Evolutionary conservation across 2,113 vertebrate species (phyloP), one percentile per base, ranked within the genome.

Genomic region (Monarcha castaneiventris): DNA sequence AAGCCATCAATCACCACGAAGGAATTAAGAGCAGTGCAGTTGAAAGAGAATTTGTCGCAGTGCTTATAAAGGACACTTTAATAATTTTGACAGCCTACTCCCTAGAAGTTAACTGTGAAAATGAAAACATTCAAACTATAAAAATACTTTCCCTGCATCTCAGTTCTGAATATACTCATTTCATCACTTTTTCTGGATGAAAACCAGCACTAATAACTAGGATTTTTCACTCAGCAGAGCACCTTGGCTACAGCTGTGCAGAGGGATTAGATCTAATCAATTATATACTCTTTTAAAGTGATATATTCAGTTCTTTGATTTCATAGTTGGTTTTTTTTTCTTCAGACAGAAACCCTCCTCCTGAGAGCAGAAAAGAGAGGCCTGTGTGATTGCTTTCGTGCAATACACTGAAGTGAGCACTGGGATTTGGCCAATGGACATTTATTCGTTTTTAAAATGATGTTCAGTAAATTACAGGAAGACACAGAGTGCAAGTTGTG

Each of bases 311-410:
- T 87, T 85, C 69, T 91, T 93, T 86, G 68, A 84, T 87, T 96
- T 93, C 13, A n/a, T 78, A 41, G 11, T 0, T 25, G 55, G 55
- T 2, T 48, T 75, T 89, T 21, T 94, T 56, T 81, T 92, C 85
- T 96, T 13, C 97, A 99, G 99, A 99, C 99, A 10, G 99, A 99
- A 97, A 98, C 92, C 58, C 97, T 99, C 92, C 98, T 99, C 90
- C 98, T 99, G 97, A 98, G 99, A 97, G 98, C 98, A 0, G 99
- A 99, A 97, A 98, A 98, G 96, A 98, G 98, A 95, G 98, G 99
- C 77, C 98, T 99, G 81, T 99, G 99, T 52, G 99, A 99, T 97
- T 99, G 99, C 84, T 98, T 99, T 98, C 97, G 84, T 41, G 94
- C 98, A 15, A 88, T 97, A 96, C 98, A 69, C 98, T 99, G 97